phyloP scores from a whole-genome alignment of 2,888 invertebrate genomes.

The Plusia festucae region DNA sequence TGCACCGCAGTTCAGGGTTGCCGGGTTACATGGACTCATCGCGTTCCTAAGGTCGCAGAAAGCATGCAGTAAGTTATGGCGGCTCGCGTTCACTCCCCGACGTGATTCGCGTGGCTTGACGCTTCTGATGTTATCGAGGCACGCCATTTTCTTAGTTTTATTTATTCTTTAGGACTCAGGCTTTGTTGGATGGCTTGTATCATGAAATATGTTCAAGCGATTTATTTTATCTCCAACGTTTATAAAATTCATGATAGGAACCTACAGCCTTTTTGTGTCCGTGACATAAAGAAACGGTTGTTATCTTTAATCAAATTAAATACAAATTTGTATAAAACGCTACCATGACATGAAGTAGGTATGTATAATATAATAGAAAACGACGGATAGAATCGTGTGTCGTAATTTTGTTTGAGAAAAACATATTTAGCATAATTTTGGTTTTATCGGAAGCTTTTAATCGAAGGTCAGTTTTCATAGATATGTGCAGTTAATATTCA shows the following conservation, averaged over 20 bases:
- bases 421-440: neutral
- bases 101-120: slow-evolving; percentile 24
- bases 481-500: slow-evolving; percentile 70
- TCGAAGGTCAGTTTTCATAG: slow-evolving; percentile 54
- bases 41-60: slow-evolving; percentile 41
- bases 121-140: slow-evolving; percentile 38
- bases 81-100: slow-evolving; percentile 26
- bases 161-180: slow-evolving; percentile 20
- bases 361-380: too few species aligned
- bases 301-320: neutral
- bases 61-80: slow-evolving; percentile 25
- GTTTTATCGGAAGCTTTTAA: slow-evolving; percentile 11
- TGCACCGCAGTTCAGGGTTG: slow-evolving; percentile 42
- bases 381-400: neutral
- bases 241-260: neutral
- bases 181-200: slow-evolving; percentile 11
- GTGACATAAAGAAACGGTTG: neutral
- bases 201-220: slow-evolving; percentile 11
- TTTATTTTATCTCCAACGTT: neutral
- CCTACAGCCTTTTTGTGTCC: neutral
- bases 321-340: neutral
- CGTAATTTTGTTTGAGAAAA: neutral
- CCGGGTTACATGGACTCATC: slow-evolving; percentile 28
- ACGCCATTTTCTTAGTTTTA: slow-evolving; percentile 29
- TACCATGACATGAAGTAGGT: too few species aligned